Conservation (phyloP, 2,797 vertebrate species). For the Pseudocheirus occidentalis region DNA sequence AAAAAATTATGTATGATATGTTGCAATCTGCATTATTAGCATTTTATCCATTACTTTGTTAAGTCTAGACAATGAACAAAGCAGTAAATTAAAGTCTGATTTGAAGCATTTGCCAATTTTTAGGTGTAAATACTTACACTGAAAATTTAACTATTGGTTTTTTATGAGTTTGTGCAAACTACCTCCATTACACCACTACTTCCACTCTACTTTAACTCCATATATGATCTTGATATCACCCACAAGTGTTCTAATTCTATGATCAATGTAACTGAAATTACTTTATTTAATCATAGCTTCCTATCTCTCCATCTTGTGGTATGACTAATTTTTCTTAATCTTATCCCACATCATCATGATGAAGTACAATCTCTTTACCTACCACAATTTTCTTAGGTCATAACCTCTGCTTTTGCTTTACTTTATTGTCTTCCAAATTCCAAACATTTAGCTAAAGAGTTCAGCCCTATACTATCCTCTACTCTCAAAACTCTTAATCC, state of each 20-base stretch:
- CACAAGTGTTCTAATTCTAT: neutral
- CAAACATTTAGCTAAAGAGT: neutral
- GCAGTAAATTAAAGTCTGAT: neutral
- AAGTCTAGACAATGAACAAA: neutral
- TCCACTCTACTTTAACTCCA: neutral
- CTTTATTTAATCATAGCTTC: neutral
- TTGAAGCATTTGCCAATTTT: neutral
- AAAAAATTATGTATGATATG: neutral
- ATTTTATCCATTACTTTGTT: neutral
- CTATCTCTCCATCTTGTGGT: neutral
- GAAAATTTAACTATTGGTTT: neutral
- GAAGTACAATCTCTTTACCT: neutral
- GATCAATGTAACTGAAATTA: neutral
- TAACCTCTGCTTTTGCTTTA: neutral
- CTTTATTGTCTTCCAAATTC: neutral
- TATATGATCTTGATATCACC: neutral
- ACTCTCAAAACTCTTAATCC: neutral
- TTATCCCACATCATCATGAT: neutral
- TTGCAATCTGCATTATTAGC: neutral
- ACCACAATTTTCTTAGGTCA: neutral
- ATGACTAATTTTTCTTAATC: neutral
- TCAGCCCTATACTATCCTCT: neutral
- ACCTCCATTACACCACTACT: neutral
- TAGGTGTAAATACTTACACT: neutral
- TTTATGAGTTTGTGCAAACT: neutral